Base-by-base conservation (phyloP, 2,113 vertebrate species). In the Mustela lutreola region DNA sequence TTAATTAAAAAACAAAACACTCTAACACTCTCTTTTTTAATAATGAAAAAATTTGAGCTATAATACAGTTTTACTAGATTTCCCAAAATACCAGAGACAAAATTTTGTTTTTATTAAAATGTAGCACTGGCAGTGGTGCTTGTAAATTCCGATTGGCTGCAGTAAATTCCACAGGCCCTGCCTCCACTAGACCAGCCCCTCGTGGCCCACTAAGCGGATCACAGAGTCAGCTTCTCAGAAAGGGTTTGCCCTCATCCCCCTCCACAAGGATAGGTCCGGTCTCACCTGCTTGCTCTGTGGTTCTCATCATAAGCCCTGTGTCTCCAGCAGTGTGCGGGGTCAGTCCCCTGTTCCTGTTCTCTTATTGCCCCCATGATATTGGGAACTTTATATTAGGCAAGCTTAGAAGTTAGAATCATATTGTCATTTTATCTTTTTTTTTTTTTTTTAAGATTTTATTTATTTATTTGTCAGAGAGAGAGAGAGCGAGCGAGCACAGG, bases 231-330 rank as follows among this genome's bases (percentile, higher is more conserved):
- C 93, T 42, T 79, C 71, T 71, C 60, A 11, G 1, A 24, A 31
- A 36, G 60, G 7, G 33, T 22, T 48, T 2, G 24, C 26, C 21
- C 24, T 11, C 26, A 11, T n/a, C 3, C 36, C 22, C 42, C 1
- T 16, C 73, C 4, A 7, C 0, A 9, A 8, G 7, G 33, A 33
- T 39, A 9, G 11, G 24, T 18, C 1, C 5, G 2, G 63, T 16
- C 81, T 65, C 45, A 1, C 31, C 56, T 58, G 28, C 33, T 2
- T 24, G 28, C 62, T 6, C 14, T 8, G 11, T 4, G 6, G 36
- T 28, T 65, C 33, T 21, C 14, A n/a, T 22, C 2, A 7, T 14
- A 7, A 48, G 39, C 31, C 71, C 26, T 33, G 24, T 16, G 28
- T 2, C 50, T 39, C 81, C 9, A 12, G 15, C 8, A 5, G 50